Conservation (phyloP, 2,888 invertebrate species). For the Yponomeuta evonymella region DNA sequence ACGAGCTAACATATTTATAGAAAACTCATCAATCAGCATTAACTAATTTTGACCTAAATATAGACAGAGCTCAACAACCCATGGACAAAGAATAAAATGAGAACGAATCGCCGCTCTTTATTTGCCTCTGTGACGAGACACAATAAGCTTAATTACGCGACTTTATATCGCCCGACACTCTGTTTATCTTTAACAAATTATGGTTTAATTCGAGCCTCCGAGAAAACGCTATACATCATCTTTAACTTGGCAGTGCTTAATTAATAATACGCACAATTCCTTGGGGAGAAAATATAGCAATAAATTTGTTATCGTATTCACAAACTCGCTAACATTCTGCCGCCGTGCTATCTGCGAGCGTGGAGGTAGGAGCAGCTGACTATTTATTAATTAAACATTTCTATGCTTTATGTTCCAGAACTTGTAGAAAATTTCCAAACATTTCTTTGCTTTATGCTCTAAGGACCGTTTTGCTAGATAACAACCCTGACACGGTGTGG, state of each 20-base stretch:
- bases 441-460: too few relatives aligned
- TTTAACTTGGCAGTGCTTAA: slow-evolving; percentile 30
- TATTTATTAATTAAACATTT: neutral
- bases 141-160: neutral
- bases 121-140: neutral
- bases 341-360: slow-evolving; percentile 25
- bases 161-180: slow-evolving; percentile 6
- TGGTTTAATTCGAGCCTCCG: slow-evolving; percentile 5
- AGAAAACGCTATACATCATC: slow-evolving; percentile 12
- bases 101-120: neutral
- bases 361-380: slow-evolving; percentile 17
- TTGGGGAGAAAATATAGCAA: slow-evolving; percentile 41
- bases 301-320: slow-evolving; percentile 40
- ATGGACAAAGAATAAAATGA: neutral
- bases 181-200: slow-evolving; percentile 12
- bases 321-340: slow-evolving; percentile 44
- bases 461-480: too few relatives aligned
- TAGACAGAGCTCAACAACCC: neutral
- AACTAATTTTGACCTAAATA: neutral
- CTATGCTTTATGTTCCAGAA: too few relatives aligned
- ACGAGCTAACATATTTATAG: too few relatives aligned
- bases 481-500: too few relatives aligned
- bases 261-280: slow-evolving; percentile 43
- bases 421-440: too few relatives aligned
- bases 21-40: neutral